These are phyloP conservation scores for Aphidius ervi DNA, from an alignment of 1,140 invertebrate genomes.

Conservation along the genomic window DNA sequence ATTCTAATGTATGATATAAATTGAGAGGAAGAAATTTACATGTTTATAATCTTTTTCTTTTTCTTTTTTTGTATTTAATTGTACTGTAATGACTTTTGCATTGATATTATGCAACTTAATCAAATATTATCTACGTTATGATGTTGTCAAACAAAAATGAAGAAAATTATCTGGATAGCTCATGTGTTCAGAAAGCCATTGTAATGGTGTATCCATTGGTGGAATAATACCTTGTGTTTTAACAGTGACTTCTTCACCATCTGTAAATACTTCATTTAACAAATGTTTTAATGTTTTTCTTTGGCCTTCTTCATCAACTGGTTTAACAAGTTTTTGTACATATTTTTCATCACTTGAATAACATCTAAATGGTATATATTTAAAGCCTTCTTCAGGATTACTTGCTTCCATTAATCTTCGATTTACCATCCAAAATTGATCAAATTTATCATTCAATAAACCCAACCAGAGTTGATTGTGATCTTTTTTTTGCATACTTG, in stretches of 20 bases:
- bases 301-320: slow-evolving; percentile 68
- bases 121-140: slow-evolving; percentile 32
- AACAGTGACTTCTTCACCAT: slow-evolving; percentile 62
- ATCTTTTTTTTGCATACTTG: slow-evolving; percentile 95
- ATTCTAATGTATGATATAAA: too few relatives aligned
- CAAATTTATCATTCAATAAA: slow-evolving; percentile 95
- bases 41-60: too few relatives aligned
- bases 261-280: slow-evolving; percentile 67
- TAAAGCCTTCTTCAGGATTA: slow-evolving; percentile 73
- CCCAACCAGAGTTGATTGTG: slow-evolving; percentile 95
- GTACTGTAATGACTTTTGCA: too few relatives aligned
- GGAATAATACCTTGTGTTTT: slow-evolving; percentile 87
- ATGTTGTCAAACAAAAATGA: slow-evolving; percentile 66
- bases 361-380: slow-evolving; percentile 87
- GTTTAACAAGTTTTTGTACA: slow-evolving; percentile 73
- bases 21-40: too few relatives aligned
- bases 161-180: slow-evolving; percentile 99
- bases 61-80: slow-evolving; percentile 9
- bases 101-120: background rate
- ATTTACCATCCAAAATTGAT: slow-evolving; percentile 98
- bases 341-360: slow-evolving; percentile 76
- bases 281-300: slow-evolving; percentile 70
- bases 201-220: slow-evolving; percentile 84
- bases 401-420: slow-evolving; percentile 87
- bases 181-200: slow-evolving; percentile 96